A percentile compares a stretch with the other conserved stretches of the same genome.
Evolutionary conservation across 2,113 vertebrate genomes (phyloP).

Genomic region (Eptatretus burgeri): DNA sequence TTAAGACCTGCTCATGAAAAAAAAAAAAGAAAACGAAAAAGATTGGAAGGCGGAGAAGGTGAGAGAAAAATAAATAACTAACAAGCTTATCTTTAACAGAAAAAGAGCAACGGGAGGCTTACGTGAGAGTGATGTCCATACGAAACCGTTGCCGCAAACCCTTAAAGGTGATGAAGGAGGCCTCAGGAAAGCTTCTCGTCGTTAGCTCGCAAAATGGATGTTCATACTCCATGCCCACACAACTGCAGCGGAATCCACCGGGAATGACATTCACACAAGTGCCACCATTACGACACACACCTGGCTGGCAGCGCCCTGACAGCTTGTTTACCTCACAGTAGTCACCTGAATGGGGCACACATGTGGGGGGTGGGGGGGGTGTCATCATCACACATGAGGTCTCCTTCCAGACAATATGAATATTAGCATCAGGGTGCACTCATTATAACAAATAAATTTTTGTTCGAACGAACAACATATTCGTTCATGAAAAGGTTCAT

Average conservation of each 20-base stretch:
- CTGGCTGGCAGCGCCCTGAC: constrained; percentile 37
- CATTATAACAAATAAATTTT: too few species aligned
- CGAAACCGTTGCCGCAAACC: constrained; percentile 76
- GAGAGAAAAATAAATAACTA: too few species aligned
- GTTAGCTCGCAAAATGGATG: constrained; percentile 63
- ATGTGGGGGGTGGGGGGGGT: neutral
- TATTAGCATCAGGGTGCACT: too few species aligned
- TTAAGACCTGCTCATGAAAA: too few species aligned
- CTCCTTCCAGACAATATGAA: too few species aligned
- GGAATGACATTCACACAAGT: constrained; percentile 63
- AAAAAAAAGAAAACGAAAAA: too few species aligned
- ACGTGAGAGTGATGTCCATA: constrained; percentile 66
- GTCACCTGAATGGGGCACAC: constrained; percentile 22
- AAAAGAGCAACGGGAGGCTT: constrained; percentile 13
- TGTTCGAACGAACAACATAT: too few species aligned
- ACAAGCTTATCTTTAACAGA: too few species aligned
- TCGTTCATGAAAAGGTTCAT: too few species aligned
- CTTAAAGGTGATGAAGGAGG: constrained; percentile 61
- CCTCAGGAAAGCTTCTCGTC: constrained; percentile 48
- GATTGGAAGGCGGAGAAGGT: too few species aligned
- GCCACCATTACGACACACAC: constrained; percentile 54
- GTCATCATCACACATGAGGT: neutral
- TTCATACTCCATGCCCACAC: constrained; percentile 41
- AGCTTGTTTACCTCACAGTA: constrained; percentile 46
- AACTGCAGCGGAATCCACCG: constrained; percentile 66